Evolutionary conservation across 2,888 invertebrate species (phyloP).

Genomic region (Lypha dubia): DNA sequence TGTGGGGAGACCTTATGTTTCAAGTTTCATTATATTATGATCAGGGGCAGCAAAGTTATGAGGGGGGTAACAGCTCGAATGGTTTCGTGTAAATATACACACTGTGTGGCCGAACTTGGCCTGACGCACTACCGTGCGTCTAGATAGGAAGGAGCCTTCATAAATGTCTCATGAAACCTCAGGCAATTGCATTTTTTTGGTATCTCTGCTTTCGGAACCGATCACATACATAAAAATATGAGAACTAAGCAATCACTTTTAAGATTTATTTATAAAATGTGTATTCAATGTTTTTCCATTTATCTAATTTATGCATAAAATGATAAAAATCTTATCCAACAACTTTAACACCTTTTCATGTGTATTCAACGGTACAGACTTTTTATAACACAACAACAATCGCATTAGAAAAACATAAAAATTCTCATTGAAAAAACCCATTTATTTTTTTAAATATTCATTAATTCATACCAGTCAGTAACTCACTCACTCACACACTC

Average conservation of each 20-base stretch:
- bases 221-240: neutral
- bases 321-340: constrained; percentile 48
- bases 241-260: constrained; percentile 6
- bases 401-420: constrained; percentile 26
- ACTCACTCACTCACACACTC: neutral
- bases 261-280: neutral
- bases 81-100: too few species aligned
- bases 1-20: too few species aligned
- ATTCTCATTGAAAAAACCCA: constrained; percentile 8
- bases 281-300: constrained; percentile 3
- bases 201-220: neutral
- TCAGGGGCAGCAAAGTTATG: too few species aligned
- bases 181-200: neutral
- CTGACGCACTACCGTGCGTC: too few species aligned
- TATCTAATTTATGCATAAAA: constrained; percentile 44
- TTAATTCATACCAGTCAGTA: neutral
- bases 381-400: constrained; percentile 36
- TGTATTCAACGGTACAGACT: constrained; percentile 21
- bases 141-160: too few species aligned
- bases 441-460: constrained; percentile 22
- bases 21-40: too few species aligned
- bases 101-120: too few species aligned
- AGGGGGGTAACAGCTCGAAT: too few species aligned
- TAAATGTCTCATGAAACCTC: too few species aligned
- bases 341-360: constrained; percentile 57